phyloP scores from a whole-genome alignment of 2,113 vertebrate species.

The Mustelus asterias region DNA sequence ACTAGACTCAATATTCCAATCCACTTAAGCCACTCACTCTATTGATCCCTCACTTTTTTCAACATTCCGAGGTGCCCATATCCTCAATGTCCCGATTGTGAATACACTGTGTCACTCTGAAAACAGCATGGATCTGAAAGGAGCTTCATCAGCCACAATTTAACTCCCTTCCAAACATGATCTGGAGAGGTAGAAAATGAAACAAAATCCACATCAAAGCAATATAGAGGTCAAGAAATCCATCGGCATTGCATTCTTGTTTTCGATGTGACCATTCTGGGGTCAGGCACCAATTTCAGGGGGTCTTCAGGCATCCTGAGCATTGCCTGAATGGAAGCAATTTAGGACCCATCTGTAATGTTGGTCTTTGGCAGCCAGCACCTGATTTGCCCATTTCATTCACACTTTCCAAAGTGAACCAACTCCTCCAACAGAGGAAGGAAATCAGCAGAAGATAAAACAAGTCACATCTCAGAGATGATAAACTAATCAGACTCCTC shows the following conservation, averaged over 20 bases:
- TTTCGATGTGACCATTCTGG: no score
- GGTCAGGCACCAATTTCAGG: background rate
- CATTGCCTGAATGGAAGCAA: background rate
- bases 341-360: background rate
- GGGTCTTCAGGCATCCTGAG: background rate
- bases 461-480: background rate
- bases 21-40: no score
- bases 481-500: background rate
- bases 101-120: background rate
- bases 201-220: background rate
- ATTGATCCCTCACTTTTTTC: background rate
- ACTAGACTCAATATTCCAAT: no score
- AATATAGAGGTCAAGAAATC: background rate
- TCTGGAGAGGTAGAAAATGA: background rate
- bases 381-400: background rate
- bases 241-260: no score
- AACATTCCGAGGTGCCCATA: background rate
- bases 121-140: background rate
- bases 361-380: background rate
- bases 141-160: background rate
- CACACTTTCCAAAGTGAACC: background rate
- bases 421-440: background rate
- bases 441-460: background rate
- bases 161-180: background rate
- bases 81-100: background rate